Conservation (phyloP, 2,888 invertebrate species). For the Mamestra brassicae region DNA sequence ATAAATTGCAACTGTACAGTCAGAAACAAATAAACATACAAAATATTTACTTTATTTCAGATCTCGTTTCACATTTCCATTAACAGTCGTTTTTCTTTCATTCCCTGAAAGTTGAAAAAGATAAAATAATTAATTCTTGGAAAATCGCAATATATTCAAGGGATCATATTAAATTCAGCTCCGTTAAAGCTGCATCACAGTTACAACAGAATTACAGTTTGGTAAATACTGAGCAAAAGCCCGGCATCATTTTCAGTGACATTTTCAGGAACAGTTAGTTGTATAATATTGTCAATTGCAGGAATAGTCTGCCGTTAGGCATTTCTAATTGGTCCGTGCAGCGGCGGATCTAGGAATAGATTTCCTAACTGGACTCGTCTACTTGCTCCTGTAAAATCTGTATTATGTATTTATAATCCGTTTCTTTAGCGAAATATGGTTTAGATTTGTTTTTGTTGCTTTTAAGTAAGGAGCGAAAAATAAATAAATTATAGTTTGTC, state of each 20-base stretch:
- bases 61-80: neutral
- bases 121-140: slow-evolving; percentile 6
- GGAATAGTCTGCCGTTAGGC: slow-evolving; percentile 41
- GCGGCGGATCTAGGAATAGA: slow-evolving; percentile 58
- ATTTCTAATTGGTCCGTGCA: slow-evolving; percentile 63
- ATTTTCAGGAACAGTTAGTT: slow-evolving; percentile 19
- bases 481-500: neutral
- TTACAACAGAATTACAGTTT: neutral
- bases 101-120: neutral
- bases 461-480: no score
- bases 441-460: neutral
- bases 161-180: neutral
- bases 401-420: neutral
- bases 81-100: neutral
- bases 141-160: slow-evolving; percentile 13
- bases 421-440: neutral
- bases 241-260: slow-evolving; percentile 20
- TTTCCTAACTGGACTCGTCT: slow-evolving; percentile 28
- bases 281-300: slow-evolving; percentile 30
- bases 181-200: slow-evolving; percentile 13
- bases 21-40: neutral
- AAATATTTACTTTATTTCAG: neutral
- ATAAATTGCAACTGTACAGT: neutral
- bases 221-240: slow-evolving; percentile 15
- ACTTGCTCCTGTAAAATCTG: slow-evolving; percentile 32